Conservation (phyloP, 2,888 invertebrate species). For the Dicranocentrus wangi region DNA sequence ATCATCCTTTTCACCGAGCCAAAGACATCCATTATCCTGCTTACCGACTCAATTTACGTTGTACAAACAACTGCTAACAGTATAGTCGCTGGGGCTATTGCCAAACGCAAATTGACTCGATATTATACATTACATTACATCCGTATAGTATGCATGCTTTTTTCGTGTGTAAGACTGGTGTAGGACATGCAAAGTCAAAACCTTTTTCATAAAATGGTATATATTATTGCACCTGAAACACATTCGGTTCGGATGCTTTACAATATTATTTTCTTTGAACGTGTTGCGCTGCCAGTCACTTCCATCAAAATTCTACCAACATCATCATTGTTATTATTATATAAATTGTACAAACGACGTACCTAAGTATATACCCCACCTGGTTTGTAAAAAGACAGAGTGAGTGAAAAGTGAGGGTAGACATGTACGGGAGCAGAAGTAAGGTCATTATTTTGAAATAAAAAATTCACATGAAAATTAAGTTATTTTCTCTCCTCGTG, state of each 20-base stretch:
- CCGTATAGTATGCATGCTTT: no score
- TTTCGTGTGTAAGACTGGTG: neutral
- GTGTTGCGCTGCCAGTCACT: slow-evolving; percentile 26
- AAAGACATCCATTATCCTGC: slow-evolving; percentile 21
- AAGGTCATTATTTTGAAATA: slow-evolving; percentile 42
- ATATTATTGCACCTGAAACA: slow-evolving; percentile 13
- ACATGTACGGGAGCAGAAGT: neutral
- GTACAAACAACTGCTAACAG: slow-evolving; percentile 37
- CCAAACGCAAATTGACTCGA: no score
- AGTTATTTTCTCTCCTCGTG: slow-evolving; percentile 56
- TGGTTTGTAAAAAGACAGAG: slow-evolving; percentile 42
- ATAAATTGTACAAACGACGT: neutral
- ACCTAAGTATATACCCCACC: slow-evolving; percentile 9
- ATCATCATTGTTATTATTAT: slow-evolving; percentile 27
- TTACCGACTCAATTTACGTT: slow-evolving; percentile 44
- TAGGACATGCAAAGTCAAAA: neutral
- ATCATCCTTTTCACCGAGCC: slow-evolving; percentile 36
- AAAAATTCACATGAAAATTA: slow-evolving; percentile 45
- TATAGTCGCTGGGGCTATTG: no score
- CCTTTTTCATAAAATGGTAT: slow-evolving; percentile 10
- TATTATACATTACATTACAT: no score
- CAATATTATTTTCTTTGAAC: neutral
- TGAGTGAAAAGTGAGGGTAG: slow-evolving; percentile 25
- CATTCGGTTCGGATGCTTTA: neutral
- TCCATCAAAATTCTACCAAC: slow-evolving; percentile 18